Evolutionary conservation across 1,140 invertebrate species (phyloP), one percentile per base, ranked within the genome.

Genomic region (Trachymyrmex septentrionalis): DNA sequence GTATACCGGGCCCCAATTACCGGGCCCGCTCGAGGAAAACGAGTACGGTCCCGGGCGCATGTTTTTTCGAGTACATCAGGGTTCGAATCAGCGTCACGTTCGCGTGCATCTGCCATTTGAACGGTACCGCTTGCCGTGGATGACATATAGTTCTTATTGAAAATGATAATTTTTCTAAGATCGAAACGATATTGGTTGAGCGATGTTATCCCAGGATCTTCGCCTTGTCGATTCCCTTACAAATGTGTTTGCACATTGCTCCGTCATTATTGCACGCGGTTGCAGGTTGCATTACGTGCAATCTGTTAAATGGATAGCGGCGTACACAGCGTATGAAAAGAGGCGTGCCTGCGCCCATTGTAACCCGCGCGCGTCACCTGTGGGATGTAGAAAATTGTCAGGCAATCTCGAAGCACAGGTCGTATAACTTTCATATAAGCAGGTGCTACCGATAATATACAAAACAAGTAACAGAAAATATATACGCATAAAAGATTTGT

Each of bases 1-100:
- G 82, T 86, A 86, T 34, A 34, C 77, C 71, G 61, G 89, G 66
- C 59, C 87, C 90, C 90, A 91, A 91, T 91, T 91, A 91, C 87
- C 89, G 64, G 80, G 50, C 55, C 69, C 64, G 78, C 38, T 61
- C 59, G 87, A 73, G 77, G 90, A 90, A 90, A 90, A 82, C 85
- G 63, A 78, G 30, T 73, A 84, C 55, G 71, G 48, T 21, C 21
- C n/a, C 55, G 53, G 2, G 19, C 53, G 19, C 53, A 55, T 19
- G n/a, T 57, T 55, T 64, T 69, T 75, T 75, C 55, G 69, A 75
- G 48, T 30, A 75, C 61, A 84, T 84, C 80, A n/a, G 55, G 38
- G n/a, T 24, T 55, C 19, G 80, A 73, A 75, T 84, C 69, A 30
- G 38, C 67, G 12, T 10, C 69, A 57, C 69, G 55, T 59, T 14